Base-by-base conservation (phyloP, 2,888 invertebrate species). In the Cheilosia urbana region DNA sequence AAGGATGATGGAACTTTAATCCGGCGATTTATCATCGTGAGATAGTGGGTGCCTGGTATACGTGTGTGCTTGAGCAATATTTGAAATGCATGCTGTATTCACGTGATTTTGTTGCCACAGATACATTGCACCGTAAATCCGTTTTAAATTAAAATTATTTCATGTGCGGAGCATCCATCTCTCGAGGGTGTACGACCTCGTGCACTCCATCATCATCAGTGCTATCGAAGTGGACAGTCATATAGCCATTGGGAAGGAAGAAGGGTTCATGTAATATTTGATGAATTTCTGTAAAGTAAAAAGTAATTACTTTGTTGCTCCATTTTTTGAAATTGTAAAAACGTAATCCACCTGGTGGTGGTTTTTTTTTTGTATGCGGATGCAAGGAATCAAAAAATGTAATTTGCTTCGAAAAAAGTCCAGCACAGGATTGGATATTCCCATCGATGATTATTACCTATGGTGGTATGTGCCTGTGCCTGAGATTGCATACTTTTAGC, bases 131-230 rank as follows among this genome's bases (percentile, higher is more conserved):
- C 30, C 58, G 71, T 77, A 72, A 77, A 82, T 77, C 77, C 78
- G 30, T 78, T 78, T 73, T 78, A 73, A 78, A 73, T 73, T 83
- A 73, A 83, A 83, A 73, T 69, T 63, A 69, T 73, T 73, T 78
- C 60, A 65, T 21, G 49, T 15, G 27, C 40, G 19, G 65, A 57
- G 42, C 71, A 78, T 66, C 53, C 40, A 68, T 17, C 17, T 17
- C 17, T 42, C 53, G 30, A 13, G 24, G 30, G 30, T 53, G 13
- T 40, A 4, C 13, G 11, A 13, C 9, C 24, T 19, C 24, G 17
- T n/a, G 17, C 9, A 17, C 19, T 17, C 9, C 17, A 9, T 47
- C 17, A 17, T 21, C 40, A 34, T 27, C 19, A 17, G 19, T 30
- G 5, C 30, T n/a, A 55, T 55, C n/a, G 30, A 55, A 27, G 27